These are phyloP conservation scores for Murina feae DNA, from an alignment of 2,113 vertebrate genomes.

Conservation along the genomic window DNA sequence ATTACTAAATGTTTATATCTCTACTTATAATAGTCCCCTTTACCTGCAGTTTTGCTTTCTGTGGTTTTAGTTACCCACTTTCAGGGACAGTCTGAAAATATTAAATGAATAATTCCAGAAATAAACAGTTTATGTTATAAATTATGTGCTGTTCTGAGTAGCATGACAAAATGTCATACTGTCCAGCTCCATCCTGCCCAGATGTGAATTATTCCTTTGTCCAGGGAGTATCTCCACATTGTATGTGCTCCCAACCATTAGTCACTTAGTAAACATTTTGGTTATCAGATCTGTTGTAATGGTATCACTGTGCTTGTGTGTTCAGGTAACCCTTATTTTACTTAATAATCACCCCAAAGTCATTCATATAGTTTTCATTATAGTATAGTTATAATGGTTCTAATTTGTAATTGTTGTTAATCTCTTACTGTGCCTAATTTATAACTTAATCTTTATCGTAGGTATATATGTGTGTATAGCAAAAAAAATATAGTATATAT, in stretches of 20 bases:
- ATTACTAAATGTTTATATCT: background rate
- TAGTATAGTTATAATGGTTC: background rate
- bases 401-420: background rate
- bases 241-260: background rate
- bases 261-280: background rate
- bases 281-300: background rate
- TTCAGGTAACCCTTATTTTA: background rate
- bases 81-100: background rate
- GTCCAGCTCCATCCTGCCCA: background rate
- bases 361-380: background rate
- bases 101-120: background rate
- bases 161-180: background rate
- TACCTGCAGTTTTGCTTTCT: background rate
- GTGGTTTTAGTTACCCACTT: background rate
- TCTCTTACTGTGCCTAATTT: background rate
- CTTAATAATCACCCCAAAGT: background rate
- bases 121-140: background rate
- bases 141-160: background rate
- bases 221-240: too few relatives aligned
- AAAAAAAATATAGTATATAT: background rate
- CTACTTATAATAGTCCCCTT: background rate
- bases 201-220: background rate
- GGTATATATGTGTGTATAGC: background rate
- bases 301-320: background rate
- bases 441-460: background rate